phyloP scores from a whole-genome alignment of 2,113 vertebrate genomes.

The Galbula dea region DNA sequence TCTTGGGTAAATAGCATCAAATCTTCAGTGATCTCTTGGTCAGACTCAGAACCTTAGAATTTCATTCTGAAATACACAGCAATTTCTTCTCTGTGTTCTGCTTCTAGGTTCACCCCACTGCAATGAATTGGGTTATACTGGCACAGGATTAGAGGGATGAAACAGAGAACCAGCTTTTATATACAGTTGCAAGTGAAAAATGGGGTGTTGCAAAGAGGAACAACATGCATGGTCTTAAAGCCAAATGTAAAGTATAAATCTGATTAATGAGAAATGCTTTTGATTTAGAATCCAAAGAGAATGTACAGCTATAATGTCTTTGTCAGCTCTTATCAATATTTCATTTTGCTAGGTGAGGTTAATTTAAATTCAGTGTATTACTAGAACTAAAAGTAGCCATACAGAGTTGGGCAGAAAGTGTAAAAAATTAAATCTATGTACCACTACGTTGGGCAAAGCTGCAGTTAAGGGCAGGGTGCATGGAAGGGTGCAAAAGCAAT shows the following conservation, averaged over 20 bases:
- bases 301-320: background rate
- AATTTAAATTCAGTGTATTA: background rate
- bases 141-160: background rate
- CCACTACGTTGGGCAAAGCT: background rate
- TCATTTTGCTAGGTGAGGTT: background rate
- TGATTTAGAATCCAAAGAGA: background rate
- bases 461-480: background rate
- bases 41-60: background rate
- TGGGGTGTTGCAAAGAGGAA: background rate
- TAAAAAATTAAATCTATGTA: background rate
- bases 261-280: background rate
- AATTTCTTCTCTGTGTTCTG: background rate
- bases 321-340: background rate
- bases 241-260: background rate
- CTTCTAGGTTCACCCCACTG: background rate
- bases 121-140: background rate
- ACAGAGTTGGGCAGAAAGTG: background rate
- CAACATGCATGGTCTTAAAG: background rate
- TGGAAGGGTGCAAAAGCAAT: background rate
- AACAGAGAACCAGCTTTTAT: background rate
- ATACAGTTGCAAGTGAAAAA: background rate
- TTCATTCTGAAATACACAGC: background rate
- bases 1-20: background rate
- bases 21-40: background rate
- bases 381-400: background rate